Evolutionary conservation across 2,888 invertebrate genomes (phyloP).

Genomic region (Dioctria linearis): DNA sequence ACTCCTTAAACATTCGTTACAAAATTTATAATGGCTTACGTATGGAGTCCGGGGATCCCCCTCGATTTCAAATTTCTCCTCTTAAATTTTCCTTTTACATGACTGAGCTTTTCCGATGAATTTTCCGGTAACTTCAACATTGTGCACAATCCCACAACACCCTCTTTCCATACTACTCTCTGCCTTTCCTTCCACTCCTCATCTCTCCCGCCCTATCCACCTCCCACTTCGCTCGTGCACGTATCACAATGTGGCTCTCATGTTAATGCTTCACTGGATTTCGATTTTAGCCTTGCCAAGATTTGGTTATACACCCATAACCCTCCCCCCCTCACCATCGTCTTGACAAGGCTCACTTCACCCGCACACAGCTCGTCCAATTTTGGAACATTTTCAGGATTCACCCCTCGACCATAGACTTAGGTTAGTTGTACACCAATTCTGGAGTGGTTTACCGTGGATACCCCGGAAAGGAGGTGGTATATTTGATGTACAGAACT

Average conservation of each 20-base stretch:
- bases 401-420: slow-evolving; percentile 10
- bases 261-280: slow-evolving; percentile 44
- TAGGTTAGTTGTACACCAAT: slow-evolving; percentile 20
- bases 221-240: background rate
- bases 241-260: slow-evolving; percentile 8
- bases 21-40: slow-evolving; percentile 29
- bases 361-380: slow-evolving; percentile 20
- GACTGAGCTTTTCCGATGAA: slow-evolving; percentile 53
- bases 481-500: background rate
- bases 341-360: background rate
- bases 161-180: background rate
- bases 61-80: background rate
- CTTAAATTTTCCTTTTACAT: slow-evolving; percentile 46
- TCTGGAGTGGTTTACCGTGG: slow-evolving; percentile 37
- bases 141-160: slow-evolving; percentile 25
- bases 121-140: slow-evolving; percentile 45
- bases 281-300: slow-evolving; percentile 42
- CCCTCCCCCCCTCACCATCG: background rate
- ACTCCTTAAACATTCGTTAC: slow-evolving; percentile 36
- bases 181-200: background rate
- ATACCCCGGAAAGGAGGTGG: background rate
- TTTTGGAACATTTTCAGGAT: slow-evolving; percentile 41
- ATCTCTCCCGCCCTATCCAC: background rate
- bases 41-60: slow-evolving; percentile 10
- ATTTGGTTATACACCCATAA: slow-evolving; percentile 25